Evolutionary conservation across 1,140 invertebrate species (phyloP).

Genomic region (Pseudomyrmex gracilis): DNA sequence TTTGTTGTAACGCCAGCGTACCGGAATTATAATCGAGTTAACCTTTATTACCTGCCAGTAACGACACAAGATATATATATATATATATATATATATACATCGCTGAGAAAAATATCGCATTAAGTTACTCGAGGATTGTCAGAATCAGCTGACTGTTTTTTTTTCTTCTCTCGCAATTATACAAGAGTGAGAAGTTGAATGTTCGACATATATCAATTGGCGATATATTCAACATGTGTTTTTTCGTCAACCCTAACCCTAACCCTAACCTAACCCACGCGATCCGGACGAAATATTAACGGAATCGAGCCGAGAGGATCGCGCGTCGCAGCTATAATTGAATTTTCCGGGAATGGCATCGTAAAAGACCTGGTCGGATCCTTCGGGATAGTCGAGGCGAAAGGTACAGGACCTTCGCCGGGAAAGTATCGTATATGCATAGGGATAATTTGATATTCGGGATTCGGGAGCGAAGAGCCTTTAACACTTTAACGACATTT

Average conservation of each 20-base stretch:
- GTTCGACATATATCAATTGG: constrained; percentile 50
- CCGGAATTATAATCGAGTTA: constrained; percentile 52
- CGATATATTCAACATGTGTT: no score
- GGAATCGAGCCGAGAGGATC: constrained; percentile 43
- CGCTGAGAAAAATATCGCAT: no score
- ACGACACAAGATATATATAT: constrained; percentile 28
- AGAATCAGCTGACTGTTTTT: no score
- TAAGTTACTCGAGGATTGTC: no score
- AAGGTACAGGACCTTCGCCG: background rate
- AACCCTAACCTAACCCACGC: no score
- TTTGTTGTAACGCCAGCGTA: constrained; percentile 40
- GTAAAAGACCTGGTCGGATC: constrained; percentile 44
- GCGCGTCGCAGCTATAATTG: constrained; percentile 44
- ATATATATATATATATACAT: no score
- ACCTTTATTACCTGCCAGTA: constrained; percentile 48
- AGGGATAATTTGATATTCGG: constrained; percentile 53
- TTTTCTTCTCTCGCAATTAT: no score
- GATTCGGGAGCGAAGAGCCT: constrained; percentile 1
- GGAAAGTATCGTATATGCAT: constrained; percentile 53
- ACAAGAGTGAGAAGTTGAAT: background rate
- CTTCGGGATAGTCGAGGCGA: constrained; percentile 14
- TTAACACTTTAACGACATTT: constrained; percentile 28
- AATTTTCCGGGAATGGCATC: constrained; percentile 54
- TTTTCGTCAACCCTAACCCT: no score
- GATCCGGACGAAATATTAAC: constrained; percentile 26